Evolutionary conservation across 2,113 vertebrate species (phyloP), one percentile per base, ranked within the genome.

Genomic region (Craseonycteris thonglongyai): DNA sequence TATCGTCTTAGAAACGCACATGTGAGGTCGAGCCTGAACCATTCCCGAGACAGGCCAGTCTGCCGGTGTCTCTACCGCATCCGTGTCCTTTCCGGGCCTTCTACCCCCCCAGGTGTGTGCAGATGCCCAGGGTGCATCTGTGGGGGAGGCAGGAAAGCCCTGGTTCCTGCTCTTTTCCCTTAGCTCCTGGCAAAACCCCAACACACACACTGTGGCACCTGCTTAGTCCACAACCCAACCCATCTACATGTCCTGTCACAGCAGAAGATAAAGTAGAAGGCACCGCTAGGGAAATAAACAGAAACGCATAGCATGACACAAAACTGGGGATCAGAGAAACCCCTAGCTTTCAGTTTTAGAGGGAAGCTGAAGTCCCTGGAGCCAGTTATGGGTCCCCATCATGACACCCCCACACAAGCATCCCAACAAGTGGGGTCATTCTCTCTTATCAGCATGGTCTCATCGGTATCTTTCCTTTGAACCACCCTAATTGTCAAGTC

Each of bases 191-290:
- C 58, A 2, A 42, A 16, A 6, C 1, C 5, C 47, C 82, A 35
- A 56, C 10, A 21, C n/a, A 8, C 4, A 0, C 40, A 5, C 6
- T 1, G 26, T 13, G 26, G 21, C 78, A 40, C 58, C 3, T 7
- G 18, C 42, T 8, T 1, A 6, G 28, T n/a, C n/a, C 61, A 3
- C 40, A 12, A 0, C 19, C 19, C 40, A 14, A 21, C 18, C 40
- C 9, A 13, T 6, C 38, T 0, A 0, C 0, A 6, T 1, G 49
- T 72, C 49, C 1, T 0, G 9, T 24, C 54, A 54, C 69, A 74
- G 28, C 13, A 2, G 14, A 4, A 47, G 74, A 16, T 5, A 33
- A 21, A 1, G n/a, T 22, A 28, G 58, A 78, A 51, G 61, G 12
- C 3, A 4, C 3, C 19, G 22, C 51, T 28, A 5, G 0, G 21